phyloP scores from a whole-genome alignment of 2,113 vertebrate genomes.

The Orthonyx spaldingii region DNA sequence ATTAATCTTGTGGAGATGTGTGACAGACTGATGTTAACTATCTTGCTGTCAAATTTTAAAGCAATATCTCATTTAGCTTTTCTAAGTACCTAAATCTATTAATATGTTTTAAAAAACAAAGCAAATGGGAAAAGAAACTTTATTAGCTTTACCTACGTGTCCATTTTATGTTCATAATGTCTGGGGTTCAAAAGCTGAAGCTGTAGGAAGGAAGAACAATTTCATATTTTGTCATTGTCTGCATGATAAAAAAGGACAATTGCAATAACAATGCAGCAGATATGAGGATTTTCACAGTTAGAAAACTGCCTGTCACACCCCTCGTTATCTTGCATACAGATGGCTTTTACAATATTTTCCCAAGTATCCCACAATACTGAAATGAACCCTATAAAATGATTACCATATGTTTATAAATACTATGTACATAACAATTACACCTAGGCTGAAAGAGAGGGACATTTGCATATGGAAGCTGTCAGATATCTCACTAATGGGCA shows the following conservation, averaged over 20 bases:
- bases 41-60: not conserved
- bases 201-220: not conserved
- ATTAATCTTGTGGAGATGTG: not conserved
- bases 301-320: not conserved
- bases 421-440: not conserved
- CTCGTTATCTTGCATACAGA: slow-evolving; percentile 10
- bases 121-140: not conserved
- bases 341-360: slow-evolving; percentile 21
- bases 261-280: not conserved
- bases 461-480: not conserved
- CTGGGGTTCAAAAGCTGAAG: not conserved
- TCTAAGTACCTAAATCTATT: not conserved
- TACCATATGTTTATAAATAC: slow-evolving; percentile 24
- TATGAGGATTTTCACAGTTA: not conserved
- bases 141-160: not conserved
- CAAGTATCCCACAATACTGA: not conserved
- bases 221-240: not conserved
- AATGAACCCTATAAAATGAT: not conserved
- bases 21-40: not conserved
- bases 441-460: not conserved
- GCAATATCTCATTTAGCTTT: not conserved
- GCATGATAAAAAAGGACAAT: not conserved
- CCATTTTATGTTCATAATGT: not conserved
- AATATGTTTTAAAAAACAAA: not conserved
- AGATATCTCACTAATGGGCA: not conserved